Evolutionary conservation across 2,888 invertebrate genomes (phyloP).

Genomic region (Cantharis nigra): DNA sequence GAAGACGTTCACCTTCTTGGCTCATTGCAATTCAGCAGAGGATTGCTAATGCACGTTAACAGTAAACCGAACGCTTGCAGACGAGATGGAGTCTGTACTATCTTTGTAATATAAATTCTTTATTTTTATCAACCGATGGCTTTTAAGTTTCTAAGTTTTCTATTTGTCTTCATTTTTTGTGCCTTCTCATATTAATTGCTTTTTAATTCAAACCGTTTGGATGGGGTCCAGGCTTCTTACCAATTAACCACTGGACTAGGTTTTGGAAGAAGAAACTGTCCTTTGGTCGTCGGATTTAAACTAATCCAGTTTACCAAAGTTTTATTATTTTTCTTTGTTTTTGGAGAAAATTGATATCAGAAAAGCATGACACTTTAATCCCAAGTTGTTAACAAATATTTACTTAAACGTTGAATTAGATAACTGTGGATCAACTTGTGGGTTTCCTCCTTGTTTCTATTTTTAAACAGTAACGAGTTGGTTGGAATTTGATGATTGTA

Average conservation of each 20-base stretch:
- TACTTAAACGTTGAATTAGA: not conserved
- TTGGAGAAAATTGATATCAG: not conserved
- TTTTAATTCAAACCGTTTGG: no score
- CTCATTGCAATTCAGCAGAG: slow-evolving; percentile 25
- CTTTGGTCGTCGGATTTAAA: no score
- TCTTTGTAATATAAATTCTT: not conserved
- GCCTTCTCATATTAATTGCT: no score
- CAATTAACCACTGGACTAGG: no score
- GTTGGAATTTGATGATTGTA: not conserved
- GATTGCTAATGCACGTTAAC: slow-evolving; percentile 24
- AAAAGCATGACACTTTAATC: not conserved
- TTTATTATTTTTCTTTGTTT: not conserved
- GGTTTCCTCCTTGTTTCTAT: not conserved
- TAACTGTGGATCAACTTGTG: not conserved
- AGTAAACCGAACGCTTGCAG: slow-evolving; percentile 19
- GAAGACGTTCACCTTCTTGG: slow-evolving; percentile 33
- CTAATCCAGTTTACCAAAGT: no score
- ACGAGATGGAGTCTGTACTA: slow-evolving; percentile 28
- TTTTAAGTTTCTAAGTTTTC: not conserved
- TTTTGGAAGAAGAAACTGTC: no score
- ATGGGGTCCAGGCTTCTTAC: no score
- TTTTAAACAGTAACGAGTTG: not conserved
- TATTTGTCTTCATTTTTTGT: not conserved
- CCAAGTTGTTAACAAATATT: not conserved
- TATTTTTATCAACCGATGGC: not conserved